Percentiles rank a stretch among this genome's conserved stretches.
Evolutionary conservation across 1,140 invertebrate genomes (phyloP).

Genomic region (Cephus cinctus): DNA sequence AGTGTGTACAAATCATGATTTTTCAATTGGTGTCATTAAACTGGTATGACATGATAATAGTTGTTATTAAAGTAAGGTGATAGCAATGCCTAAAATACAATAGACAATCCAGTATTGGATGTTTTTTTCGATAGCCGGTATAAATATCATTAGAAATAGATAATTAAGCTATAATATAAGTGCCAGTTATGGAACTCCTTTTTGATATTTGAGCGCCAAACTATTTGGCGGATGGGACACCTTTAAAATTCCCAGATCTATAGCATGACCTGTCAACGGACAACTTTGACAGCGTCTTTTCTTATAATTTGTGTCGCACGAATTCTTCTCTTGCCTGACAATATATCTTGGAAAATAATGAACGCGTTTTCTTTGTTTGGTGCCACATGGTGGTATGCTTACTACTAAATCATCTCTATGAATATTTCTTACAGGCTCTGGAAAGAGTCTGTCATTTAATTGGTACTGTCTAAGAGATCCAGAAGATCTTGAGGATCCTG

Average conservation of each 20-base stretch:
- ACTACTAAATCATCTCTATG: constrained; percentile 32
- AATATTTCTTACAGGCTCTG: constrained; percentile 26
- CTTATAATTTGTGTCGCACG: constrained; percentile 10
- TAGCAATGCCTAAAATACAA: too few species aligned
- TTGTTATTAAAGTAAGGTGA: too few species aligned
- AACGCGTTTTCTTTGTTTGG: constrained; percentile 31
- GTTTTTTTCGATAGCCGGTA: too few species aligned
- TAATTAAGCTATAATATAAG: too few species aligned
- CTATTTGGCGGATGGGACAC: constrained; percentile 31
- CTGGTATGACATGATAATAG: too few species aligned
- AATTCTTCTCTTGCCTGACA: constrained; percentile 28
- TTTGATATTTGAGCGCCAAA: constrained; percentile 41
- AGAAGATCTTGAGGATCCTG: constrained; percentile 18
- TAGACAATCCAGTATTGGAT: too few species aligned
- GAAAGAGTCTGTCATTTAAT: constrained; percentile 42
- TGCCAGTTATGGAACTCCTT: constrained; percentile 26
- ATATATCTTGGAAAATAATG: constrained; percentile 45
- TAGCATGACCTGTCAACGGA: constrained; percentile 37
- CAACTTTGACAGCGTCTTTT: constrained; percentile 30
- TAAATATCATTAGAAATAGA: too few species aligned
- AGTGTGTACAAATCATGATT: too few species aligned
- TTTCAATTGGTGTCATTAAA: too few species aligned
- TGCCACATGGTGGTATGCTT: constrained; percentile 33
- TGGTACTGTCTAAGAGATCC: constrained; percentile 35
- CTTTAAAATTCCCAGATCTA: constrained; percentile 38